Base-by-base conservation (phyloP, 1,140 invertebrate genomes). In the Solen grandis region DNA sequence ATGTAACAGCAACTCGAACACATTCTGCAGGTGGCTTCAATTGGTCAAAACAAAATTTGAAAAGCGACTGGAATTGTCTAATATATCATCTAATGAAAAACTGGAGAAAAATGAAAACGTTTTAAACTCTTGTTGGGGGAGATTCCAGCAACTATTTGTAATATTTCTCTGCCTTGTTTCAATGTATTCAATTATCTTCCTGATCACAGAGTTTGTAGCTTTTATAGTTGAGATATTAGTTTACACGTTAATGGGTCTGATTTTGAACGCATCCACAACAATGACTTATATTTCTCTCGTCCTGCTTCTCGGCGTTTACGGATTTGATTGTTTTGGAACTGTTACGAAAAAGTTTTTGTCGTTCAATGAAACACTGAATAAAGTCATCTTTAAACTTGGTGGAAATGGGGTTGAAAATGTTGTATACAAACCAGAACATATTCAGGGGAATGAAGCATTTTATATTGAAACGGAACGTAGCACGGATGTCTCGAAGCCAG, bases 201-300 rank as follows among this genome's bases (percentile, higher is more conserved):
- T n/a, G n/a, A n/a, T n/a, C n/a, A n/a, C n/a, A n/a, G n/a, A n/a
- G n/a, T n/a, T 57, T 88, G 46, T 86, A 14, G 81, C 83, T 14
- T 87, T 84, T 38, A 33, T 85, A 5, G 82, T 85, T 0, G 85
- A 87, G 54, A 69, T 87, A 29, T 29, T 84, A 14, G 75, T 84
- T 25, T 88, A 88, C 76, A 88, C 87, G 0, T 76, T 86, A 33
- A 89, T 89, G 83, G 88, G 88, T 3, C 62, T 88, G 22, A 85
- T 89, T 55, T 78, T 89, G 1, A 87, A 89, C 70, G 87, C 88
- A 27, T 70, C 76, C 13, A 57, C 72, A 0, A 77, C 72, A 0
- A 60, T 89, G 27, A 83, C 83, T 31, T 88, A 87, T 66, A 19
- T 87, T 2, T 76, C 84, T 19, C 77, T 89, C 19, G 38, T 82